Evolutionary conservation across 2,797 vertebrate genomes (phyloP).

Genomic region (Scleropages formosus): DNA sequence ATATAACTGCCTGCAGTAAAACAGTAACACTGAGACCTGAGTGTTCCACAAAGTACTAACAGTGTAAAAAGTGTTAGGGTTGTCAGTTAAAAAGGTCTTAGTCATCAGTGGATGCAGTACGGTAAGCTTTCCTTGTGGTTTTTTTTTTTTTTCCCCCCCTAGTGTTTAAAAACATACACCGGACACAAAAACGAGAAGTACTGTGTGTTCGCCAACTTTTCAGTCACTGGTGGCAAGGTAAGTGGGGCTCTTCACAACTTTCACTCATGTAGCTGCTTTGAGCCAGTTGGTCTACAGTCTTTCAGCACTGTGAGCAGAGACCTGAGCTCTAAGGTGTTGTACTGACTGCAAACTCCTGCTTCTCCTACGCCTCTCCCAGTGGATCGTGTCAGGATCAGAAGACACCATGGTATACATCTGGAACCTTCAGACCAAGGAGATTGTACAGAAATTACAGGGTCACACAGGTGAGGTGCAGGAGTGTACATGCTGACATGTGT

Average conservation of each 20-base stretch:
- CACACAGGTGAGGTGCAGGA: constrained; percentile 82
- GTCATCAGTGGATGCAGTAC: background rate
- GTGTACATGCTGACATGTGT: background rate
- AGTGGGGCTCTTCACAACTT: constrained; percentile 36
- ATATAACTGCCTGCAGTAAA: too few relatives aligned
- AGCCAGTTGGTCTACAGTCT: background rate
- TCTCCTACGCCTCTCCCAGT: constrained; percentile 63
- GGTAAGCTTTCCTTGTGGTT: background rate
- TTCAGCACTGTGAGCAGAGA: too few relatives aligned
- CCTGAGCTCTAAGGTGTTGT: background rate
- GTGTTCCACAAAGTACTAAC: too few relatives aligned
- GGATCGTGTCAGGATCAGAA: constrained; percentile 97
- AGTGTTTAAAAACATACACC: constrained; percentile 98
- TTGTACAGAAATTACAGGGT: constrained; percentile 97
- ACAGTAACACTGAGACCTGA: too few relatives aligned
- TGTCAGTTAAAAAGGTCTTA: background rate
- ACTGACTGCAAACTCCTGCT: too few relatives aligned
- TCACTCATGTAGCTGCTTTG: too few relatives aligned
- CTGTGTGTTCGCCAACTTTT: constrained; percentile 99
- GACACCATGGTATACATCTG: constrained; percentile 99
- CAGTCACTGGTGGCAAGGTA: constrained; percentile 97
- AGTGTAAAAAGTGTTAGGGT: background rate
- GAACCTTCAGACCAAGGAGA: constrained; percentile 99
- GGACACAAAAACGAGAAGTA: constrained; percentile 99
- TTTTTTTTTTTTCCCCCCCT: constrained; percentile 34